Conservation (phyloP, 2,797 vertebrate species). For the Bradypodion ventrale region DNA sequence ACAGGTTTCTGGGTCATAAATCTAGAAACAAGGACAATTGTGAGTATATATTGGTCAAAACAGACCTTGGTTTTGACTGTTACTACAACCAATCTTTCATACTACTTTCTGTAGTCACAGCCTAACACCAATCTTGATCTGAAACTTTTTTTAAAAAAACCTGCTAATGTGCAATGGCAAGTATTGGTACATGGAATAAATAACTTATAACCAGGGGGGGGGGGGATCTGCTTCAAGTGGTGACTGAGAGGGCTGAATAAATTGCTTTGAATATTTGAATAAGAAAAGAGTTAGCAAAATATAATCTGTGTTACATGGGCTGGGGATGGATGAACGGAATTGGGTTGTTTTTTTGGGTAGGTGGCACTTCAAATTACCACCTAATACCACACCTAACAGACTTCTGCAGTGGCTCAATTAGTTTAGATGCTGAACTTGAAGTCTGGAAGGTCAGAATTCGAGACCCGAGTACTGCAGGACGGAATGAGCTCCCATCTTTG, state of each 20-base stretch:
- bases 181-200: not conserved
- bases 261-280: not conserved
- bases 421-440: too few relatives aligned
- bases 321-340: not conserved
- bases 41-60: conserved; percentile 4
- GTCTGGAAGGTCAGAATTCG: too few relatives aligned
- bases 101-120: not conserved
- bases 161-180: not conserved
- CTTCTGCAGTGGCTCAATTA: too few relatives aligned
- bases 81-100: not conserved
- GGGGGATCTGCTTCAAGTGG: not conserved
- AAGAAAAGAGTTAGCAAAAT: not conserved
- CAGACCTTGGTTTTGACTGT: not conserved
- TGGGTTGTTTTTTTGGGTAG: too few relatives aligned
- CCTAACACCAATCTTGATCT: not conserved
- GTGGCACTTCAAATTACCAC: too few relatives aligned
- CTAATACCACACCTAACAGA: too few relatives aligned
- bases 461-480: too few relatives aligned
- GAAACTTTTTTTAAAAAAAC: not conserved
- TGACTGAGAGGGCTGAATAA: not conserved
- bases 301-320: not conserved
- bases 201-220: not conserved
- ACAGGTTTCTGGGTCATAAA: not conserved
- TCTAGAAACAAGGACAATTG: conserved; percentile 3
- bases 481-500: too few relatives aligned